Evolutionary conservation across 2,113 vertebrate genomes (phyloP).

Genomic region (Microtus pennsylvanicus): DNA sequence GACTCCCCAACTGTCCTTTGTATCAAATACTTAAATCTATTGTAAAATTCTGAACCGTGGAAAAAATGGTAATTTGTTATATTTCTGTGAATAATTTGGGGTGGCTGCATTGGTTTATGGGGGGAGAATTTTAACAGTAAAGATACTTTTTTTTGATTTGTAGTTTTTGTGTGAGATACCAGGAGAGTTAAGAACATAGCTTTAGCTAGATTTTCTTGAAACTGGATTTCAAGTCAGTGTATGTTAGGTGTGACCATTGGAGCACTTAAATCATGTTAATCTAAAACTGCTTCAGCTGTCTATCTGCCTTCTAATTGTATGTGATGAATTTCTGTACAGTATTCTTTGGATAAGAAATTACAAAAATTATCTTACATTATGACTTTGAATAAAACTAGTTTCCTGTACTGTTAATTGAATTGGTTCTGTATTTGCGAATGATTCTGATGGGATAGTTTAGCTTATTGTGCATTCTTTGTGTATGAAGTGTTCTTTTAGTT

Average conservation of each 20-base stretch:
- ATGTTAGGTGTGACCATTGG: conserved; percentile 43
- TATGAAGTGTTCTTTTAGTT: conserved; percentile 62
- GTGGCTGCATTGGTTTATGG: conserved; percentile 53
- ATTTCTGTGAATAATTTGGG: conserved; percentile 44
- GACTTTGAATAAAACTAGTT: conserved; percentile 68
- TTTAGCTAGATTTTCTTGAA: conserved; percentile 54
- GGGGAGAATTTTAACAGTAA: conserved; percentile 56
- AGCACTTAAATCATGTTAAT: conserved; percentile 43
- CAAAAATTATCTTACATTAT: conserved; percentile 43
- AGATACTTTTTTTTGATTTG: conserved; percentile 63
- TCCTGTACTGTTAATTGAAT: conserved; percentile 43
- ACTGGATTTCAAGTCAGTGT: background rate
- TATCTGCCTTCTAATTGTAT: conserved; percentile 57
- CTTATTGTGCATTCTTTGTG: conserved; percentile 35
- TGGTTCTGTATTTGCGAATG: conserved; percentile 48
- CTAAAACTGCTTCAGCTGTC: conserved; percentile 51
- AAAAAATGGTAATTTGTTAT: conserved; percentile 63
- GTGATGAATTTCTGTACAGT: conserved; percentile 29
- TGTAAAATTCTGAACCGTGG: conserved; percentile 43
- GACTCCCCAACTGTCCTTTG: conserved; percentile 60
- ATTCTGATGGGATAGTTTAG: conserved; percentile 48
- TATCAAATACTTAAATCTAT: conserved; percentile 64
- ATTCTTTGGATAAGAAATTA: conserved; percentile 57
- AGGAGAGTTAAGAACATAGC: conserved; percentile 40
- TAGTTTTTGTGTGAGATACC: conserved; percentile 45